A percentile compares a stretch with the other conserved stretches of the same genome.
These are phyloP conservation scores for Odontocerum albicorne DNA, from an alignment of 2,888 invertebrate genomes.

Conservation along the genomic window DNA sequence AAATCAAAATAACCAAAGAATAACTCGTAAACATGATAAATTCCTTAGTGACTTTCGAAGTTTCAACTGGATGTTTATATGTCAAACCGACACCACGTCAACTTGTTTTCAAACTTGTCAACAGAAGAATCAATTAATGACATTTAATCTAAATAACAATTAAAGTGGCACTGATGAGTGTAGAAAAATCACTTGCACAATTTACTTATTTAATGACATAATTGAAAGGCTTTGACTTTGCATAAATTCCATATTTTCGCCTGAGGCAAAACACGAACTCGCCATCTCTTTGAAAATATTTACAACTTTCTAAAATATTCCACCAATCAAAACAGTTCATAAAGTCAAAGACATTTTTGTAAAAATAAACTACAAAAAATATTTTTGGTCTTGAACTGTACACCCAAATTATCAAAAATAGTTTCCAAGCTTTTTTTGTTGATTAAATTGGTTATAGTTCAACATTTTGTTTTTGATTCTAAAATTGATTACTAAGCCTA, in stretches of 20 bases:
- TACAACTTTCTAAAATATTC: conserved; percentile 32
- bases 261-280: conserved; percentile 28
- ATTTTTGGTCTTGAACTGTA: too few species aligned
- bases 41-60: too few species aligned
- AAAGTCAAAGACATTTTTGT: conserved; percentile 11
- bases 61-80: conserved; percentile 24
- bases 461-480: too few species aligned
- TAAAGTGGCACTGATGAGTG: neutral
- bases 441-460: too few species aligned
- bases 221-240: conserved; percentile 20
- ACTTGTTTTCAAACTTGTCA: conserved; percentile 22
- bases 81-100: conserved; percentile 32
- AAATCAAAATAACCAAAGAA: too few species aligned
- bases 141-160: conserved; percentile 1
- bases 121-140: neutral
- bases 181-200: neutral
- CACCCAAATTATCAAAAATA: too few species aligned
- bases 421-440: too few species aligned
- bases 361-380: neutral
- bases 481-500: too few species aligned
- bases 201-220: conserved; percentile 11
- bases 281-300: conserved; percentile 35
- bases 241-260: conserved; percentile 25
- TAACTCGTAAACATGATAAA: too few species aligned
- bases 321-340: conserved; percentile 28